A percentile compares a stretch with the other conserved stretches of the same genome.
Evolutionary conservation across 30 jellyfish, hydroid and myxozoan species (phyloP).

Genomic region (Chrysaora quinquecirrha): DNA sequence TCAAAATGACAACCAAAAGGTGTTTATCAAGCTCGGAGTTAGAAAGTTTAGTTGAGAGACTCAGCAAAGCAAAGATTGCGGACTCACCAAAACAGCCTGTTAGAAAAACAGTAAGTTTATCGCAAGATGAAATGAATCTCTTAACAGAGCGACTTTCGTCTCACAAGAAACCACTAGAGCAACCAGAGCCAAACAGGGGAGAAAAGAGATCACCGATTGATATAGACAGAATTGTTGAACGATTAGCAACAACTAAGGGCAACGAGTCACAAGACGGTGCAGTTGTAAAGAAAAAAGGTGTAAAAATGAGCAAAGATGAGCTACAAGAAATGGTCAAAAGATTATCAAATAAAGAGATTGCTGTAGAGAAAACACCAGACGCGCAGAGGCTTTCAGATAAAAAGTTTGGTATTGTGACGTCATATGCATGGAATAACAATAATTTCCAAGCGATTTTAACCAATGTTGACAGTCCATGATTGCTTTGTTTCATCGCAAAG

Average conservation of each 20-base stretch:
- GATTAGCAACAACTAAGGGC: conserved; percentile 25
- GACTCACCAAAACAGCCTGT: not conserved
- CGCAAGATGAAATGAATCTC: conserved; percentile 43
- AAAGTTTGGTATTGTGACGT: conserved; percentile 62
- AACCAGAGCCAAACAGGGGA: conserved; percentile 52
- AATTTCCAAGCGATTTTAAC: conserved; percentile 46
- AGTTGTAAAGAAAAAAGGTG: not conserved
- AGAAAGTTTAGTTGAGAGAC: conserved; percentile 33
- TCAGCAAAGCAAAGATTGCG: conserved; percentile 27
- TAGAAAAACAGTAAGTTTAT: not conserved
- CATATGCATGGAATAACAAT: conserved; percentile 77
- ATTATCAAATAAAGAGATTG: conserved; percentile 52
- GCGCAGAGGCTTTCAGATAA: conserved; percentile 34
- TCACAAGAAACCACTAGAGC: conserved; percentile 16
- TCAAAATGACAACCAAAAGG: conserved; percentile 30
- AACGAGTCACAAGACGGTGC: not conserved
- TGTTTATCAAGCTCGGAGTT: conserved; percentile 34
- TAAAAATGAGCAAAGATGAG: conserved; percentile 27
- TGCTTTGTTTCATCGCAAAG: too few species aligned
- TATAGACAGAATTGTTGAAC: conserved; percentile 38
- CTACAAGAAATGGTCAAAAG: conserved; percentile 55
- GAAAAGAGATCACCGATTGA: conserved; percentile 38
- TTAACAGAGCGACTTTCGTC: conserved; percentile 50
- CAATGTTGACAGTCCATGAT: conserved; percentile 66
- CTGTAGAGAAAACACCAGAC: conserved; percentile 70